Evolutionary conservation across 1,140 invertebrate species (phyloP), one percentile per base, ranked within the genome.

Genomic region (Maconellicoccus hirsutus): DNA sequence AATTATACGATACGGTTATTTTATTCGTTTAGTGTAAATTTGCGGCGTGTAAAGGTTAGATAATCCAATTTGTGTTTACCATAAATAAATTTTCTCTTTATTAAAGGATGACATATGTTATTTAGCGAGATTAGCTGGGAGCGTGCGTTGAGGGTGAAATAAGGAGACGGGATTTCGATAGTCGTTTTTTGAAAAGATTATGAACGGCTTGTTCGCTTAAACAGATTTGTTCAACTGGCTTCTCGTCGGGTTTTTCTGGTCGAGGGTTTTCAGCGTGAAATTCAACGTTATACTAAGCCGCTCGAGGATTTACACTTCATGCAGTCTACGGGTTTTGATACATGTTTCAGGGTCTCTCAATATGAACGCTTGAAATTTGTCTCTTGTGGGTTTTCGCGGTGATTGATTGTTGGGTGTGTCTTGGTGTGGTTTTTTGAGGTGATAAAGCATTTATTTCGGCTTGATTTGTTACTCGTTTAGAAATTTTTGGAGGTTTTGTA

Each of bases 121-220:
- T 61, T 61, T 61, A 61, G 21, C 14, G 7, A 19, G 59, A 61
- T 61, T 61, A 61, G 7, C 7, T 7, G 7, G 33, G 33, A 38
- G 33, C 33, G 59, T 61, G 59, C 59, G 7, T 16, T 16, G n/a
- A n/a, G 61, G 21, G 61, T 25, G 25, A 26, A 66, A 66, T 23
- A 26, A 23, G 61, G 19, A 66, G 61, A 66, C 61, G 25, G 25
- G 61, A 66, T 66, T 23, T 25, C 61, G 61, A 66, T 66, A 66
- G 61, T 66, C 61, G 61, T 14, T 26, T 22, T n/a, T 66, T 66
- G 25, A 66, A 66, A 66, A 66, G 61, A 66, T 66, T 66, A 66
- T 66, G 61, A 66, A 26, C 25, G 61, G 61, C 61, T 66, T 66
- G 22, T 22, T 6, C 61, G 61, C n/a, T 25, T 66, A 66, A 66